A percentile compares a stretch with the other conserved stretches of the same genome.
Conservation (phyloP, 2,888 invertebrate species). For the Melangyna quadrimaculata region DNA sequence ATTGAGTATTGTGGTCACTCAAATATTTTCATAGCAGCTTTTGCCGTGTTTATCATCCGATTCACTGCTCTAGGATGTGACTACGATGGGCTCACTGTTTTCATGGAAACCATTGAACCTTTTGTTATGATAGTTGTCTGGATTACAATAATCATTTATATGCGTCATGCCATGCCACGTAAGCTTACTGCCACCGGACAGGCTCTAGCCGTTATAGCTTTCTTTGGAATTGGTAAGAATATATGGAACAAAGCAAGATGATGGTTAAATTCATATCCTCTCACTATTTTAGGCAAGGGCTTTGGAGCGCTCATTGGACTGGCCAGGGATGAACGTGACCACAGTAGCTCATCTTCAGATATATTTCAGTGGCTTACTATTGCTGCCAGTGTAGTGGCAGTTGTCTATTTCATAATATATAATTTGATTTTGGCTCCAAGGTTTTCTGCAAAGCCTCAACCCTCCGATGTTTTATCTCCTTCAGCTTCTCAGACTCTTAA, state of each 20-base stretch:
- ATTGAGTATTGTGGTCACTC: slow-evolving; percentile 92
- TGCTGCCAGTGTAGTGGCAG: slow-evolving; percentile 85
- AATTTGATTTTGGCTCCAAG: slow-evolving; percentile 88
- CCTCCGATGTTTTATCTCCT: slow-evolving; percentile 81
- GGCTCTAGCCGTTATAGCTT: slow-evolving; percentile 89
- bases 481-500: slow-evolving; percentile 82
- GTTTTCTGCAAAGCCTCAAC: slow-evolving; percentile 86
- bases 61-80: slow-evolving; percentile 85
- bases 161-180: slow-evolving; percentile 90
- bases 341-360: slow-evolving; percentile 77
- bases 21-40: slow-evolving; percentile 91
- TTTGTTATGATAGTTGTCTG: slow-evolving; percentile 89
- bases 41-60: slow-evolving; percentile 89
- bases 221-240: slow-evolving; percentile 87
- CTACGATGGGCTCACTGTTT: slow-evolving; percentile 84
- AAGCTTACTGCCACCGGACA: slow-evolving; percentile 90
- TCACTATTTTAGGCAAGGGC: slow-evolving; percentile 84
- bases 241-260: neutral
- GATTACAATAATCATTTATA: slow-evolving; percentile 90
- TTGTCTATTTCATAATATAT: slow-evolving; percentile 87
- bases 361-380: slow-evolving; percentile 86
- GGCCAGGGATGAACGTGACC: slow-evolving; percentile 79
- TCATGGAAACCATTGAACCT: slow-evolving; percentile 88
- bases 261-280: neutral
- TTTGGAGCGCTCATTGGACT: slow-evolving; percentile 87